A percentile compares a stretch with the other conserved stretches of the same genome.
Conservation (phyloP, 2,113 vertebrate genomes). For the Apodemus speciosus region DNA sequence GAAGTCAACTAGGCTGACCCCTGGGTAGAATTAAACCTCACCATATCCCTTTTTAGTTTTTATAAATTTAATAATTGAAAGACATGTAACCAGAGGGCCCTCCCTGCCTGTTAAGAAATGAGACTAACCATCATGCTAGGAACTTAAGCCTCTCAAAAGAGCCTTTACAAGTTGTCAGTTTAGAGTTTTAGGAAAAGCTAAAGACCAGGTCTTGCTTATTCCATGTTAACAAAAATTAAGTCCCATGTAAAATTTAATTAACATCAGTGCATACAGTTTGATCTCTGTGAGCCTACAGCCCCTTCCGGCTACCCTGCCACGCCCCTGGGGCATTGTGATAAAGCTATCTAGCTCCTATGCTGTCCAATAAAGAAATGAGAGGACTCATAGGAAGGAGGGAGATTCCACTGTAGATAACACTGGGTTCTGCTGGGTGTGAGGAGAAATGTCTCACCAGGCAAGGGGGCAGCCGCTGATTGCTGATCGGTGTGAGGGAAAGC, state of each 20-base stretch:
- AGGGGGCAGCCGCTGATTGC: neutral
- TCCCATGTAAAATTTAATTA: neutral
- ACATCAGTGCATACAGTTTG: neutral
- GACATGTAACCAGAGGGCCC: neutral
- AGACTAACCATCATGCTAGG: neutral
- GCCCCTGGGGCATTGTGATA: neutral
- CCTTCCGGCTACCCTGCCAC: neutral
- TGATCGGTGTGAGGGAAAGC: neutral
- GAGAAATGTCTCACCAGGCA: neutral
- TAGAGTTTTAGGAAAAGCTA: slow-evolving; percentile 36
- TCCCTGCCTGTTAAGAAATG: neutral
- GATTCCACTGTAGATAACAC: neutral
- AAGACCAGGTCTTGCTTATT: neutral
- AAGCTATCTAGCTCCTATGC: neutral
- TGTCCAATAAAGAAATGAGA: neutral
- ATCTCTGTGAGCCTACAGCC: neutral
- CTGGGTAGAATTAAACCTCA: neutral
- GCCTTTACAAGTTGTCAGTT: neutral
- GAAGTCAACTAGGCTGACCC: neutral
- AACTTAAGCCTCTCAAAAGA: slow-evolving; percentile 34
- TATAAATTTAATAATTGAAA: neutral
- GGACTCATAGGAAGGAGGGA: neutral
- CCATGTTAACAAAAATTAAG: neutral
- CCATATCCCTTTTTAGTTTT: neutral
- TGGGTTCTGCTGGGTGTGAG: neutral